Base-by-base conservation (phyloP, 2,888 invertebrate species). In the Eretmocerus hayati region DNA sequence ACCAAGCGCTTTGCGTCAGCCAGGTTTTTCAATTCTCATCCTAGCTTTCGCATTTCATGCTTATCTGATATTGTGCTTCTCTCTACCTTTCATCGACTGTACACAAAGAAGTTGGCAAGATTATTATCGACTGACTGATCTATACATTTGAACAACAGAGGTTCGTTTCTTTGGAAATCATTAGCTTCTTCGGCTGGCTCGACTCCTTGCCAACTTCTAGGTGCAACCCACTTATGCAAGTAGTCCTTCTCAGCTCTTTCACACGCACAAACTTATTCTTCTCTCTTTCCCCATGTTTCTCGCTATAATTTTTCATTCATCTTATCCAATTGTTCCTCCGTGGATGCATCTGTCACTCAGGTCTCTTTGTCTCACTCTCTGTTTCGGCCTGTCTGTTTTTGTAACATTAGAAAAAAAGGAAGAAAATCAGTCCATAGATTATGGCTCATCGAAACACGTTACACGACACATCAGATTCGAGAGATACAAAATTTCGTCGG, bases 191-290 rank as follows among this genome's bases (percentile, higher is more conserved):
- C n/a, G n/a, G n/a, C n/a, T n/a, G n/a, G n/a, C n/a, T n/a, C 36
- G 20, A 61, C 61, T 61, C 33, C 26, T 39, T 64, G 44, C 44
- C 44, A 44, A 45, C 36, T 41, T 35, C 36, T 32, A n/a, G 62
- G 60, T 62, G 61, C 59, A 60, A 62, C 61, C 58, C 5, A 63
- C 61, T 65, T 65, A 63, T 62, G 59, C 63, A 63, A 63, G 64
- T 67, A 64, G 66, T 61, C 66, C 65, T 65, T 65, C 67, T 67
- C 65, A 67, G 68, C 62, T 57, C 62, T 62, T 46, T 53, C 46
- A 51, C n/a, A n/a, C 50, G 16, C 36, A 36, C 36, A 33, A 9
- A 51, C 54, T 52, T 54, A 21, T 52, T 52, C 53, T 58, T 54
- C 50, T 56, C 48, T 44, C 49, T 52, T 45, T 53, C 43, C 54